Base-by-base conservation (phyloP, 2,113 vertebrate genomes). In the Oreochromis niloticus region DNA sequence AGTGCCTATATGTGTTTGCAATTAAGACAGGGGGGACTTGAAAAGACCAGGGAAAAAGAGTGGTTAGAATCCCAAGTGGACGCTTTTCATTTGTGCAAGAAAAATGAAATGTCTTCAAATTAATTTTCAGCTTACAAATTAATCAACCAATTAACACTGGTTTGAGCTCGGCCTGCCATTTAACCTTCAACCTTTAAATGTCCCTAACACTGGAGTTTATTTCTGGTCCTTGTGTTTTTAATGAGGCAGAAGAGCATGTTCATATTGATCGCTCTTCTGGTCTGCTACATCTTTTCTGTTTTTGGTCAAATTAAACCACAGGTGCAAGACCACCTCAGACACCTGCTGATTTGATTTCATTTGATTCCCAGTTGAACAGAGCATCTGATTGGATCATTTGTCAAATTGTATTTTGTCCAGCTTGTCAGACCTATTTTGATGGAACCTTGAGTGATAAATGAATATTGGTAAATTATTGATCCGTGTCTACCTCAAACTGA, bases 381-480 rank as follows among this genome's bases (percentile, higher is more conserved):
- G 11, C 46, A 5, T 88, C 57, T 82, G 79, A 85, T 41, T 13
- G 34, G 68, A 27, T 85, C 88, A 4, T 93, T 91, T 85, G 85
- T 94, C 93, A 85, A 82, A 86, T 87, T 34, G 4, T 24, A 66
- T 90, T 92, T 91, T 50, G 24, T 81, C 17, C 52, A 6, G 83
- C 81, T 14, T 34, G 56, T 81, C 83, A n/a, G 82, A 12, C 48
- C 2, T 34, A 10, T 84, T 59, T 75, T 41, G 36, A 88, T 39
- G 30, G 55, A 87, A 73, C 22, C 2, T 5, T 14, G 81, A 91
- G 68, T 91, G 88, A 91, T 89, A 75, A 61, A 89, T 88, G 87
- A 86, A 83, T 90, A 89, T 89, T 57, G 90, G 89, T 84, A 17
- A 85, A 39, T 32, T 94, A 94, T 95, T 52, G 93, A 95, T 93